A percentile compares a stretch with the other conserved stretches of the same genome.
phyloP scores from a whole-genome alignment of 2,113 vertebrate genomes.

The Pleuronectes platessa region DNA sequence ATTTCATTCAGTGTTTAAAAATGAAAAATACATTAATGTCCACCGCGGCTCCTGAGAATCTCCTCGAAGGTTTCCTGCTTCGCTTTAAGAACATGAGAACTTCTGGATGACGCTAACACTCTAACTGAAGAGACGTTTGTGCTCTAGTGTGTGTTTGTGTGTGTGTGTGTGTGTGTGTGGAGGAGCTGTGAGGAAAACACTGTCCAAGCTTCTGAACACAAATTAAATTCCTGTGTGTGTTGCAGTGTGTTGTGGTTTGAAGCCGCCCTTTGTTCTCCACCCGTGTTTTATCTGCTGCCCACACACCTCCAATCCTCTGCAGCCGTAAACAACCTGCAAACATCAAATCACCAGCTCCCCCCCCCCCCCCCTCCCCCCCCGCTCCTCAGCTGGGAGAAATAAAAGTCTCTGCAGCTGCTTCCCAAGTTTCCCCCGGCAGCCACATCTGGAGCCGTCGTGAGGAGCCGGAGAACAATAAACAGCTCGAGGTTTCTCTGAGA shows the following conservation, averaged over 20 bases:
- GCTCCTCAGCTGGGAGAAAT: conserved; percentile 18
- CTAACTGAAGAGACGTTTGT: too few species aligned
- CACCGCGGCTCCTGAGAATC: too few species aligned
- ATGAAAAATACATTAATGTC: conserved; percentile 3
- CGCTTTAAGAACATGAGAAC: too few species aligned
- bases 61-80: too few species aligned
- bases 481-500: conserved; percentile 2
- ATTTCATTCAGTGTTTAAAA: conserved; percentile 26
- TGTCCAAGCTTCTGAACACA: background rate
- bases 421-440: background rate
- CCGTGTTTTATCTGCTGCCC: background rate
- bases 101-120: too few species aligned
- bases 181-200: too few species aligned
- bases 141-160: too few species aligned
- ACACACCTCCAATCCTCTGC: background rate
- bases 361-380: background rate
- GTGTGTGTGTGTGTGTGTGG: too few species aligned
- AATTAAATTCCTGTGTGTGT: background rate
- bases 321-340: conserved; percentile 8
- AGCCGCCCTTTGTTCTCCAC: background rate
- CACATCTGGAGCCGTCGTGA: conserved; percentile 44
- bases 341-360: background rate
- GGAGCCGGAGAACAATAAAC: background rate
- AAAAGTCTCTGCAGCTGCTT: conserved; percentile 24
- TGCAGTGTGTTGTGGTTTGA: background rate